phyloP scores from a whole-genome alignment of 2,113 vertebrate genomes.

The Acrocephalus kingi region DNA sequence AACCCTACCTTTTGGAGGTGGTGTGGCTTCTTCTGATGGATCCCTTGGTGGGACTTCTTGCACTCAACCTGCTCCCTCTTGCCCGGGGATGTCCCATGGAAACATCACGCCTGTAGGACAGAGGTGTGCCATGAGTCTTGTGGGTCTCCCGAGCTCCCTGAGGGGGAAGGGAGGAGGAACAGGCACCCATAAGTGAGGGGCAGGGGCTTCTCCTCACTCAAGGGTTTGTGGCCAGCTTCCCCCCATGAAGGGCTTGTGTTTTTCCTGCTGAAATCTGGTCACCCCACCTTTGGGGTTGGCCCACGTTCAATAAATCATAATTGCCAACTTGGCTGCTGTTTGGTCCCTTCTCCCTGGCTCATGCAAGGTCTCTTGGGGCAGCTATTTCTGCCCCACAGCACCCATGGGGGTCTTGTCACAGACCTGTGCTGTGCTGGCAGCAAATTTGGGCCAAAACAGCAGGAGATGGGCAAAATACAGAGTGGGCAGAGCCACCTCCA shows the following conservation, averaged over 20 bases:
- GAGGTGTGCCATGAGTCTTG: neutral
- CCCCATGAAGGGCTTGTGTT: neutral
- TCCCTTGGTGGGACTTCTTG: neutral
- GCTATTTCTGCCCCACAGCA: neutral
- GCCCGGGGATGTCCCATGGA: rapidly evolving
- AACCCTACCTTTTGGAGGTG: neutral
- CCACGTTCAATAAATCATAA: neutral
- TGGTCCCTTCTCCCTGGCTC: neutral
- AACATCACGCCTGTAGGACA: neutral
- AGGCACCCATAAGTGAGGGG: neutral
- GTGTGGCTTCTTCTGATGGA: rapidly evolving
- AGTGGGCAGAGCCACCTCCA: neutral
- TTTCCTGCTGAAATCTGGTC: neutral
- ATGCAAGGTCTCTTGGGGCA: neutral
- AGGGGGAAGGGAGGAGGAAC: neutral
- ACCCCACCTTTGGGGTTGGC: neutral
- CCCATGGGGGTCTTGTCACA: neutral
- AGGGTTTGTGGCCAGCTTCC: neutral
- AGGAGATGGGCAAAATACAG: neutral
- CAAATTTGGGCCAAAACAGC: neutral
- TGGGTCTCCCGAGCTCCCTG: neutral
- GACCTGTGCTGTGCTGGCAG: neutral
- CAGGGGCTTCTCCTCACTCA: neutral
- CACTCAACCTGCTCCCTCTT: rapidly evolving
- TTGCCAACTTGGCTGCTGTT: neutral